Evolutionary conservation across 2,113 vertebrate species (phyloP).

Genomic region (Percopsis transmontana): DNA sequence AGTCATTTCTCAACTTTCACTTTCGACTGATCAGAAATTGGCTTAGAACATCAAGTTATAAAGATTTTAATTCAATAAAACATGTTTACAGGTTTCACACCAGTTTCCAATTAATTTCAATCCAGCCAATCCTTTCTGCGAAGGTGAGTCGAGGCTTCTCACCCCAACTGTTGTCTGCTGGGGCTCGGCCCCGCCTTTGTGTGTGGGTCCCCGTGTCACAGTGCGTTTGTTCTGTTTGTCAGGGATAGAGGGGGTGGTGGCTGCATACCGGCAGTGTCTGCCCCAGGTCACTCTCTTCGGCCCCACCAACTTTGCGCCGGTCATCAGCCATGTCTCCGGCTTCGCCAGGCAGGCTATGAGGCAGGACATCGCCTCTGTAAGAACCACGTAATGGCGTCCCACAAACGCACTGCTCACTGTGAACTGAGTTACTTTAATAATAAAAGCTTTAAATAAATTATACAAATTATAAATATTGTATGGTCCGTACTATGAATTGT

Average conservation of each 20-base stretch:
- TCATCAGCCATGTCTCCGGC: conserved; percentile 86
- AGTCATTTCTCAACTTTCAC: background rate
- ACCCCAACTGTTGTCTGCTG: background rate
- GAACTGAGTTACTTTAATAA: too few relatives aligned
- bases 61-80: background rate
- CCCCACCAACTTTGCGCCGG: conserved; percentile 92
- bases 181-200: background rate
- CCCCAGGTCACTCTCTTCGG: conserved; percentile 89
- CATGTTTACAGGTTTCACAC: conserved; percentile 85
- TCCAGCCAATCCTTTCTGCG: conserved; percentile 85
- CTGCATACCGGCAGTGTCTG: conserved; percentile 85
- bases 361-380: conserved; percentile 86
- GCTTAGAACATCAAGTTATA: background rate
- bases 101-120: conserved; percentile 92
- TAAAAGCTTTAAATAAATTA: too few relatives aligned
- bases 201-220: background rate
- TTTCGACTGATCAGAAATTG: background rate
- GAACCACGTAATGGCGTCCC: conserved; percentile 25
- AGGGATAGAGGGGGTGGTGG: conserved; percentile 89
- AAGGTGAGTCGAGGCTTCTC: conserved; percentile 75
- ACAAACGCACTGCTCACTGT: background rate
- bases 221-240: background rate
- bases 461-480: too few relatives aligned
- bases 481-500: too few relatives aligned
- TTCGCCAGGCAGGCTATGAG: conserved; percentile 84